These are phyloP conservation scores for Epinotia demarniana DNA, from an alignment of 2,888 invertebrate genomes.

Conservation along the genomic window DNA sequence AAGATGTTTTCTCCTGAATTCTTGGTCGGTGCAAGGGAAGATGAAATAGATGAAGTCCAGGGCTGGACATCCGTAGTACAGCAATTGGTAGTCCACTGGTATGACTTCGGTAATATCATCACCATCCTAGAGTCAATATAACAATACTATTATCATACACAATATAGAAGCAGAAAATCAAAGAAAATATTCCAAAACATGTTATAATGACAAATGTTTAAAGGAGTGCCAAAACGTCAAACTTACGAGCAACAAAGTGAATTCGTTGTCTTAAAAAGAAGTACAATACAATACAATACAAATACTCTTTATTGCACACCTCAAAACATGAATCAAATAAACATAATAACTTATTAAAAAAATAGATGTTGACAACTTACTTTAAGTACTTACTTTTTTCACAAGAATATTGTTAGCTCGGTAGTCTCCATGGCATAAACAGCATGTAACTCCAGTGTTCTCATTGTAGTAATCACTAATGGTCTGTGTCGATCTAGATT, in stretches of 20 bases:
- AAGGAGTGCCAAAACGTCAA: too few species aligned
- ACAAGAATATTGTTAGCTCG: constrained; percentile 66
- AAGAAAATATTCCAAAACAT: too few species aligned
- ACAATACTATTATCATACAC: too few species aligned
- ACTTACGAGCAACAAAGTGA: background rate
- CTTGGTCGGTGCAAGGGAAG: constrained; percentile 40
- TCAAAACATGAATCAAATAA: too few species aligned
- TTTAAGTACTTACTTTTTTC: constrained; percentile 67
- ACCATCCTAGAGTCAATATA: constrained; percentile 35
- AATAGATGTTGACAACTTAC: too few species aligned
- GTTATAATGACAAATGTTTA: too few species aligned
- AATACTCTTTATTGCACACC: too few species aligned
- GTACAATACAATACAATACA: too few species aligned
- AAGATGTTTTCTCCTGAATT: constrained; percentile 43
- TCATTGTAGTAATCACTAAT: constrained; percentile 53
- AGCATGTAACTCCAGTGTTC: constrained; percentile 47
- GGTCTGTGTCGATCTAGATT: constrained; percentile 49
- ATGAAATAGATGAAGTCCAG: constrained; percentile 45
- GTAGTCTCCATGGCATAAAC: constrained; percentile 69
- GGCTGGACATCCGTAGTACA: constrained; percentile 43
- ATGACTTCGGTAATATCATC: constrained; percentile 26
- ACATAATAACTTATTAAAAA: too few species aligned
- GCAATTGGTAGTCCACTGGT: constrained; percentile 43
- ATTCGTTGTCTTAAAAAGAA: background rate
- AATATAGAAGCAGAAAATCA: too few species aligned